Evolutionary conservation across 1,140 invertebrate genomes (phyloP).

Genomic region (Leptopilina boulardi): DNA sequence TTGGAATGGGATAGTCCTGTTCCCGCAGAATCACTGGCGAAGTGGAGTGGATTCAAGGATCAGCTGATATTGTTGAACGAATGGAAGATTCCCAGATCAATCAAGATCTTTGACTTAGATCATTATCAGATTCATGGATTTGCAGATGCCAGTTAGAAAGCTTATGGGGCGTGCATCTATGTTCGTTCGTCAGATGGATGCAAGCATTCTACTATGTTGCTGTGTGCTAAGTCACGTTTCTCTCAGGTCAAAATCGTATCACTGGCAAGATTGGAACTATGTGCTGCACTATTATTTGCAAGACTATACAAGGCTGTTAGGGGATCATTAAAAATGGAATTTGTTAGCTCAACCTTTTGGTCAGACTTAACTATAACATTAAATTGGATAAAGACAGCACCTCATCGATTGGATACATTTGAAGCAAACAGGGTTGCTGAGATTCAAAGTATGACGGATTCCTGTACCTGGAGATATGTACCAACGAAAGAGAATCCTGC

Average conservation of each 20-base stretch:
- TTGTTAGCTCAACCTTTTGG: conserved; percentile 44
- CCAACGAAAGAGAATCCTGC: conserved; percentile 1
- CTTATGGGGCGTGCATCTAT: neutral
- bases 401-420: conserved; percentile 63
- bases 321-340: neutral
- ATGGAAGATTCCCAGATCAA: neutral
- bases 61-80: neutral
- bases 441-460: neutral
- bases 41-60: neutral
- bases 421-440: conserved; percentile 67
- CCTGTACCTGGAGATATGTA: neutral
- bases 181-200: neutral
- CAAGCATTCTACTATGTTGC: neutral
- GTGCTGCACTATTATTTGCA: neutral
- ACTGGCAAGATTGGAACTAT: neutral
- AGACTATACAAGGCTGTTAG: neutral
- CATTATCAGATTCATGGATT: neutral
- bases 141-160: neutral
- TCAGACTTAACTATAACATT: conserved; percentile 59
- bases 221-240: neutral
- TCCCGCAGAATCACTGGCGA: neutral
- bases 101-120: neutral
- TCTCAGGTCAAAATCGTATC: neutral
- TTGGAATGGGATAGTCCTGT: neutral
- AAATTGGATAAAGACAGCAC: conserved; percentile 53